Base-by-base conservation (phyloP, 1,140 invertebrate species). In the Oscheius sp. region DNA sequence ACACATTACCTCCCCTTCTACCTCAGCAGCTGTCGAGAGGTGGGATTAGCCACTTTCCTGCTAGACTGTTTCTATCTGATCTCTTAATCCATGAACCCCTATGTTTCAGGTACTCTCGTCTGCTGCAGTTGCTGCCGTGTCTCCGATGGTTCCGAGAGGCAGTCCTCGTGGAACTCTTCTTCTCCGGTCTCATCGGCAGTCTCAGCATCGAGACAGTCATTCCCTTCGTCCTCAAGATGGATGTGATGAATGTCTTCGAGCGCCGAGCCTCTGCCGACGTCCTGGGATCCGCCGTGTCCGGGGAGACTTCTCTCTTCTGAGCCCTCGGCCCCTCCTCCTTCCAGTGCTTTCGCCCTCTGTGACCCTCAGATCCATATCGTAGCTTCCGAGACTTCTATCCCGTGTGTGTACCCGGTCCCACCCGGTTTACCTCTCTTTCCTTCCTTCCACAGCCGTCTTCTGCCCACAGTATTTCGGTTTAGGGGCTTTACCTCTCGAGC, bases 141-240 rank as follows among this genome's bases (percentile, higher is more conserved):
- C 86, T 95, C 26, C 88, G 91, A 52, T 89, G 89, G 46, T 90
- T 95, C 79, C 89, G 91, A 61, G 89, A 91, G 1, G 86, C 89
- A 38, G 89, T 93, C 38, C 88, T 95, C 78, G 94, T 95, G 85
- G 93, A 97, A 82, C 87, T 96, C 35, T 95, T 96, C 86, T 83
- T 84, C 84, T 90, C 92, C 15, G 92, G 92, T 23, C 88, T 95
- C 36, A 91, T 94, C 38, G 93, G 93, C n/a, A 92, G 91, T 82
- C 90, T 94, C 70, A 91, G 92, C 86, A 93, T 96, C 69, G 91
- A 94, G 84, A 92, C 90, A 83, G 91, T 94, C 75, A 92, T 95
- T 85, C 93, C 93, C 68, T 94, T 93, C 82, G 91, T 95, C 80
- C 88, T 95, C 68, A 90, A 90, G 77, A 92, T 93, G 90, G 90